Evolutionary conservation across 2,888 invertebrate genomes (phyloP).

Genomic region (Polymixis lichenea): DNA sequence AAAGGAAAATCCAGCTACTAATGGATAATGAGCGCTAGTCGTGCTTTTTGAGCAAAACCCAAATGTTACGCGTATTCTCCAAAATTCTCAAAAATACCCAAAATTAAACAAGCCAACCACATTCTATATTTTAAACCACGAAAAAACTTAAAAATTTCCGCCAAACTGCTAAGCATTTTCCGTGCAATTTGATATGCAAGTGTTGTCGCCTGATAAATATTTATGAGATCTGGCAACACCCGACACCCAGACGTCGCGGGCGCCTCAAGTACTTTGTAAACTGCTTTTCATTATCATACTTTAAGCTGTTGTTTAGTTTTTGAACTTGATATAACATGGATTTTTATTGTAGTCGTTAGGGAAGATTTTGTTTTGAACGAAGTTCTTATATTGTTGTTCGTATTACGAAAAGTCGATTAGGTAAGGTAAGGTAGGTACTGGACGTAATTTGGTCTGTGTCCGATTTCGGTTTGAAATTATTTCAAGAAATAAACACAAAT

Average conservation of each 20-base stretch:
- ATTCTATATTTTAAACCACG: neutral
- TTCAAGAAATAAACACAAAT: neutral
- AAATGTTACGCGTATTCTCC: too few relatives aligned
- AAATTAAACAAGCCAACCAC: neutral
- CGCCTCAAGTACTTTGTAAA: constrained; percentile 64
- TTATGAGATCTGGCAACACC: constrained; percentile 64
- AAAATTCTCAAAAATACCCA: neutral
- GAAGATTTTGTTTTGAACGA: neutral
- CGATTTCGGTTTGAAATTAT: neutral
- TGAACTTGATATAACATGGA: constrained; percentile 46
- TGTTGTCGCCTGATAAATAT: constrained; percentile 66
- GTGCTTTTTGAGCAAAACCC: too few relatives aligned
- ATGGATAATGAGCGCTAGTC: neutral
- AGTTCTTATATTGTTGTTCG: neutral
- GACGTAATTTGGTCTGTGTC: neutral
- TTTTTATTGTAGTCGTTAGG: constrained; percentile 43
- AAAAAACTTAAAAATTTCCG: constrained; percentile 4
- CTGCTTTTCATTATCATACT: constrained; percentile 71
- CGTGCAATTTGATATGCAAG: constrained; percentile 67
- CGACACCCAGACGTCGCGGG: constrained; percentile 58
- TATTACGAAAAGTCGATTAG: neutral
- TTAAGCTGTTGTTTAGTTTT: constrained; percentile 64
- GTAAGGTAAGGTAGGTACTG: neutral
- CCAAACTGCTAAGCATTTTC: constrained; percentile 54
- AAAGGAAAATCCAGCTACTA: neutral